Evolutionary conservation across 2,797 vertebrate species (phyloP), one percentile per base, ranked within the genome.

Genomic region (Coregonus suidteri): DNA sequence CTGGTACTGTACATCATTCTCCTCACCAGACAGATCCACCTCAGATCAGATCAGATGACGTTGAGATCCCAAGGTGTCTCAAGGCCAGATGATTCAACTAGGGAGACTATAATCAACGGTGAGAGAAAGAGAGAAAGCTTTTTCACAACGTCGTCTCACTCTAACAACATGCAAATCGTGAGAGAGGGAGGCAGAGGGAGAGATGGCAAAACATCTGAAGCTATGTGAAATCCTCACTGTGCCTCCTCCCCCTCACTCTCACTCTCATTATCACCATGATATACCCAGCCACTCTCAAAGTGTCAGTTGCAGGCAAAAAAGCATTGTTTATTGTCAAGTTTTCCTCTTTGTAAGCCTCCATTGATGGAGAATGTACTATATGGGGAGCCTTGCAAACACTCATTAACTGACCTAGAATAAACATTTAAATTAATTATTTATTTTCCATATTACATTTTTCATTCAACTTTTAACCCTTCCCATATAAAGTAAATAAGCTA

Each of bases 131-230:
- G 25, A 25, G 25, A 74, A 18, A 64, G 16, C 18, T 25, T 51
- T 2, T 53, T 68, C 74, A 31, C 20, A 1, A 31, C 51, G 74
- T 51, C 18, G 74, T 67, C 51, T 75, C 20, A 34, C 66, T 35
- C 7, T 35, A 34, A 16, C 31, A 16, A 35, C 31, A 35, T 15
- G 30, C 66, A 35, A 34, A 68, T 34, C 37, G 56, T 71, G 7
- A 16, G 14, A 71, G 53, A 71, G 35, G 69, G 30, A 15, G 34
- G 47, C 15, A 70, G 13, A 35, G 31, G 31, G 53, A 86, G 76
- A 84, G 78, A 87, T 87, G 89, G 88, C 84, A 87, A 75, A 75
- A 71, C 85, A 88, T 91, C 82, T 88, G 18, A 79, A 91, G 87
- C 73, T 56, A 77, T 83, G 80, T 77, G 83, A 77, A 78, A 77